A percentile compares a stretch with the other conserved stretches of the same genome.
These are phyloP conservation scores for Sebastes trivittatus DNA, from an alignment of 2,797 vertebrate species.

Conservation along the genomic window DNA sequence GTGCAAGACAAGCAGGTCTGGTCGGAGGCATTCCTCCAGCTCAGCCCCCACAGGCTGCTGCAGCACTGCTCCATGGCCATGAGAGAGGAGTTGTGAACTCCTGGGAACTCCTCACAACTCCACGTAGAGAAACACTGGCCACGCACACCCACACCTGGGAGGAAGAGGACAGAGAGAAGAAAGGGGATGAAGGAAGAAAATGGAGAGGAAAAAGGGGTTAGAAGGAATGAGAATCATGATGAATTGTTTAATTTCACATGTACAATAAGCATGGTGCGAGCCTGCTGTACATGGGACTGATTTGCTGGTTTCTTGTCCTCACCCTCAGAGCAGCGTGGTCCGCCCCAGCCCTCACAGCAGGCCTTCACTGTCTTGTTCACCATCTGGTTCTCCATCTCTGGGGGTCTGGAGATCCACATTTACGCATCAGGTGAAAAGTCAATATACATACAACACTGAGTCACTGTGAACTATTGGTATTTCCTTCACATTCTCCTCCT, in stretches of 20 bases:
- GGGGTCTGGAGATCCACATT: slow-evolving; percentile 74
- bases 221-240: neutral
- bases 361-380: slow-evolving; percentile 81
- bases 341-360: slow-evolving; percentile 91
- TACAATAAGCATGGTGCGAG: neutral
- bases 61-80: slow-evolving; percentile 88
- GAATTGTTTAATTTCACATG: neutral
- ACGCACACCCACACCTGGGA: slow-evolving; percentile 61
- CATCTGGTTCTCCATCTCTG: slow-evolving; percentile 71
- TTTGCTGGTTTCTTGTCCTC: slow-evolving; percentile 7
- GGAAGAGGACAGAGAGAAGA: neutral
- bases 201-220: neutral
- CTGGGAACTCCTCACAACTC: slow-evolving; percentile 82
- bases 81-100: slow-evolving; percentile 79
- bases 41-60: slow-evolving; percentile 84
- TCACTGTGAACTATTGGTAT: neutral
- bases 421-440: neutral
- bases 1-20: slow-evolving; percentile 86
- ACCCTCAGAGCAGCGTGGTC: slow-evolving; percentile 86
- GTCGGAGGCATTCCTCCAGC: slow-evolving; percentile 86
- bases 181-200: neutral
- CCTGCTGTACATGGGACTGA: neutral
- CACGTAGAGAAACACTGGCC: slow-evolving; percentile 85
- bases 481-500: neutral
- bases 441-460: neutral